These are phyloP conservation scores for Sceloporus undulatus DNA, from an alignment of 2,113 vertebrate genomes.

Conservation along the genomic window DNA sequence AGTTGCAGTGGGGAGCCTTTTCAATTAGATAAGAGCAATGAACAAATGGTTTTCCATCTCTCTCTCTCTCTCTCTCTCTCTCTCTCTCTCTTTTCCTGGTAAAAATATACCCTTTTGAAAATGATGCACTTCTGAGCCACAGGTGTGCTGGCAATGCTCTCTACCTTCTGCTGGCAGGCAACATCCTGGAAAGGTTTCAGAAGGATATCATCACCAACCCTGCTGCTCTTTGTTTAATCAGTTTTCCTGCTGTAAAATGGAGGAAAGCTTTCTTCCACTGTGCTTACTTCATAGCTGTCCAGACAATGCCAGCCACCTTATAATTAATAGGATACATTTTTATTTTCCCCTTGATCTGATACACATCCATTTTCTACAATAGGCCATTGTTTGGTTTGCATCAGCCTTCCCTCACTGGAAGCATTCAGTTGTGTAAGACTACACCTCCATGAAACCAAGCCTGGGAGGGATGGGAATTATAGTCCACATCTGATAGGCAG, in stretches of 20 bases:
- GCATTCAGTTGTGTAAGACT: not conserved
- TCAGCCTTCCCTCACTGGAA: not conserved
- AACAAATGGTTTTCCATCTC: no score
- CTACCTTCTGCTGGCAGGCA: not conserved
- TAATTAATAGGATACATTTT: not conserved
- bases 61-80: no score
- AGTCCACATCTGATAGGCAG: not conserved
- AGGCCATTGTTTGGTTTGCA: not conserved
- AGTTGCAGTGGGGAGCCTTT: no score
- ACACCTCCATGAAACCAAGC: not conserved
- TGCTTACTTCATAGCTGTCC: not conserved
- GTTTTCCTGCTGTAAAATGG: not conserved
- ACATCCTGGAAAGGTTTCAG: not conserved
- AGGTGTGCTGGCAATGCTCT: no score
- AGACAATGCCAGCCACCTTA: not conserved
- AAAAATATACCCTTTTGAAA: not conserved
- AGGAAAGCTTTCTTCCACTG: not conserved
- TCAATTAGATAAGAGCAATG: no score
- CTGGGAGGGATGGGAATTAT: not conserved
- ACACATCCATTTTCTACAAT: not conserved
- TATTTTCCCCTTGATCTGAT: not conserved
- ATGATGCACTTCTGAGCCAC: not conserved
- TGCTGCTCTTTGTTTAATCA: not conserved
- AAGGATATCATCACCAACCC: not conserved
- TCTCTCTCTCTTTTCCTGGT: rapidly evolving